These are phyloP conservation scores for Phymanthus crucifer DNA, from an alignment of 92 coral and sea anemone genomes.

Conservation along the genomic window DNA sequence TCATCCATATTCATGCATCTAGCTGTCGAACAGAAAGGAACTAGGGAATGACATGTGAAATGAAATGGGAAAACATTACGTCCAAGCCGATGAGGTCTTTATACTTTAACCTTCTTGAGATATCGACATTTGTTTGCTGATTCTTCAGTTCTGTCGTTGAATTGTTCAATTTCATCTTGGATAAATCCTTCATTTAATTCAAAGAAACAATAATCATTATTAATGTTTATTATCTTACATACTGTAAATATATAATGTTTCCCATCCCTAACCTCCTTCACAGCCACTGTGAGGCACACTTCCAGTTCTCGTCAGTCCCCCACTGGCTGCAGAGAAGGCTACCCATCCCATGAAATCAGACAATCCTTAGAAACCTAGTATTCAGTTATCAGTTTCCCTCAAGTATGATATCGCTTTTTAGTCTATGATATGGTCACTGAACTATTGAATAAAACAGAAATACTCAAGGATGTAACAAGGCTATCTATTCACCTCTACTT, in stretches of 20 bases:
- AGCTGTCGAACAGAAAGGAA: no score
- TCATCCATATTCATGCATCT: no score
- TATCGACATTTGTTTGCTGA: not conserved
- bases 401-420: not conserved
- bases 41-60: no score
- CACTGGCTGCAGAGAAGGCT: no score
- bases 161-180: conserved; percentile 23
- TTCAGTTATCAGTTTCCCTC: no score
- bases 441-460: no score
- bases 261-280: not conserved
- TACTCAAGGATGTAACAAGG: not conserved
- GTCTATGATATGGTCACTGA: no score
- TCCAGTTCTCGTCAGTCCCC: no score
- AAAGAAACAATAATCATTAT: not conserved
- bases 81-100: no score
- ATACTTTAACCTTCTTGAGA: not conserved
- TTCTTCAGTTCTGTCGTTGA: conserved; percentile 12
- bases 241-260: not conserved
- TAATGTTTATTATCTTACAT: not conserved
- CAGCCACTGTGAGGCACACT: no score
- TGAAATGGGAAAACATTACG: no score
- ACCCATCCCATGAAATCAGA: not conserved
- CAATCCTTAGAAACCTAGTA: no score
- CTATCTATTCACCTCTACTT: conserved; percentile 11
- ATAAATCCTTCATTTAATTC: conserved; percentile 14